Percentiles rank a stretch among this genome's conserved stretches.
These are phyloP conservation scores for Eupeodes latifasciatus DNA, from an alignment of 2,888 invertebrate species.

Conservation along the genomic window DNA sequence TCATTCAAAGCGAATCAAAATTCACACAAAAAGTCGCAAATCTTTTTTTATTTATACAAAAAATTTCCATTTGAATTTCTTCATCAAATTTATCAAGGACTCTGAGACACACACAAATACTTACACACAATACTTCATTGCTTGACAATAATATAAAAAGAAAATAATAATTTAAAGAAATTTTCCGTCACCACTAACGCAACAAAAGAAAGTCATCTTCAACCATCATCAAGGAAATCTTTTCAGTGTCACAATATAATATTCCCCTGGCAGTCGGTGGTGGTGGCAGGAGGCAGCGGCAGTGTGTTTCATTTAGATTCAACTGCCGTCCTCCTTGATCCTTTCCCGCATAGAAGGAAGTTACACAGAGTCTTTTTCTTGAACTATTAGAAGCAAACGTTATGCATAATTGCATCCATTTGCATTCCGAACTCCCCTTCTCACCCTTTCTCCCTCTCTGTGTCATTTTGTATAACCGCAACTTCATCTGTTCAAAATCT, in stretches of 20 bases:
- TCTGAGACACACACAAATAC: constrained; percentile 14
- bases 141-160: constrained; percentile 16
- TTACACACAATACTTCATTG: constrained; percentile 38
- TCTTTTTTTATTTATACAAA: not conserved
- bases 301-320: not conserved
- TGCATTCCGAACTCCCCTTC: constrained; percentile 42
- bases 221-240: constrained; percentile 49
- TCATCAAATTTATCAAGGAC: constrained; percentile 50
- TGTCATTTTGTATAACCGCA: constrained; percentile 53
- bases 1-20: not conserved
- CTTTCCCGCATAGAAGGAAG: not conserved
- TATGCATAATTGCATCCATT: constrained; percentile 71
- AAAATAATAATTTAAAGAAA: not conserved
- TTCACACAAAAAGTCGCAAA: not conserved
- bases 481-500: constrained; percentile 74
- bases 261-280: not conserved
- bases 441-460: too few relatives aligned
- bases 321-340: not conserved
- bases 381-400: constrained; percentile 61
- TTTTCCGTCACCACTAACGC: constrained; percentile 29
- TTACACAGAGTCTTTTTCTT: not conserved
- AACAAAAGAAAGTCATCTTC: constrained; percentile 31
- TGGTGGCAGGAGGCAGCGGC: too few relatives aligned
- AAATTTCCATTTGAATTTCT: constrained; percentile 58
- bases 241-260: constrained; percentile 67